Evolutionary conservation across 2,888 invertebrate genomes (phyloP), one percentile per base, ranked within the genome.

Genomic region (Fragum fragum): DNA sequence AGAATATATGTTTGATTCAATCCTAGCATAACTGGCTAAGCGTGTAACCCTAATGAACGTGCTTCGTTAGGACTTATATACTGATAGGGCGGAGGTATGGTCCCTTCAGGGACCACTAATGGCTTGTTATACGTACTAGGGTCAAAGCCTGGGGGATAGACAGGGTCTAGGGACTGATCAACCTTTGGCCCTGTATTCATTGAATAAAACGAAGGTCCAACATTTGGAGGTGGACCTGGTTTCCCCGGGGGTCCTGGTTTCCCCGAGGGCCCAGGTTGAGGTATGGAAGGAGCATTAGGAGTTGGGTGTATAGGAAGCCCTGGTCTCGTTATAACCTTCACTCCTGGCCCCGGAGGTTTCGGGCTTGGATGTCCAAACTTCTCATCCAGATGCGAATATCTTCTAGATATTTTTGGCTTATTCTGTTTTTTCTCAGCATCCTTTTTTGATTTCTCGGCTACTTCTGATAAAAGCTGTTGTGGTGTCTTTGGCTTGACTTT

Each of bases 41-140:
- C n/a, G 11, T 66, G 66, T 21, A 66, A 26, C 0, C 66, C 66
- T 2, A 42, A 21, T 21, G 29, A 23, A 3, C 52, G 21, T 1
- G 73, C 73, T n/a, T 73, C 63, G n/a, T 42, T 23, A 1, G 52
- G 61, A 47, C 28, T 63, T 3, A 73, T 52, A 52, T 61, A 63
- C 1, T n/a, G 9, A 21, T 29, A 42, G 1, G 47, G 61, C 6
- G 61, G 59, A 18, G 61, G 59, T 39, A 73, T 63, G 1, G 47
- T 42, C 11, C 73, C 73, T 21, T 32, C 55, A 0, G 36, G 36
- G 18, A 55, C 23, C 7, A 7, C 1, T 26, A 42, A 9, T 16
- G 71, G 55, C 53, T 53, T 55, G 9, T 26, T 3, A 29, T 55
- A 71, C 32, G 21, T 36, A n/a, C 28, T 57, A n/a, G 55, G 71